Evolutionary conservation across 2,888 invertebrate species (phyloP).

Genomic region (Temnothorax ravouxi): DNA sequence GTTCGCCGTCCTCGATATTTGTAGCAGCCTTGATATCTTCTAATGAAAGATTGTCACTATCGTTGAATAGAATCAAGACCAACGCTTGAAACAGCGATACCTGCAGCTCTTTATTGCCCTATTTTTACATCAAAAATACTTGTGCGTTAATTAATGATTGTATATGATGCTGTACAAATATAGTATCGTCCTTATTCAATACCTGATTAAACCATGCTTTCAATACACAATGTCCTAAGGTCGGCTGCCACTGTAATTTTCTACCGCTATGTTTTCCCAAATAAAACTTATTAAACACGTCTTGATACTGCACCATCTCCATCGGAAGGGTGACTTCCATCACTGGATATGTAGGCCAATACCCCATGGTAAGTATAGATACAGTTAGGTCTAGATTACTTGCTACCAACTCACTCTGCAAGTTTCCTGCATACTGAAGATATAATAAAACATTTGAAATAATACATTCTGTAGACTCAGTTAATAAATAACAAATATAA

Average conservation of each 20-base stretch:
- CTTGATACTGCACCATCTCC: constrained; percentile 97
- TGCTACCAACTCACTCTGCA: constrained; percentile 86
- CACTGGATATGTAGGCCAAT: constrained; percentile 98
- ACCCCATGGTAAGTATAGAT: constrained; percentile 98
- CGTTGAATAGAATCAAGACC: constrained; percentile 97
- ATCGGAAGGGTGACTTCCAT: constrained; percentile 97
- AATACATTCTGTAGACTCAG: constrained; percentile 5
- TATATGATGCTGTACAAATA: constrained; percentile 8
- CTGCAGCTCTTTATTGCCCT: constrained; percentile 97
- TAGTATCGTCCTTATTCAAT: constrained; percentile 56
- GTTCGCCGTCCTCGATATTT: constrained; percentile 97
- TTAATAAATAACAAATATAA: constrained; percentile 7
- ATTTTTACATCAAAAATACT: constrained; percentile 71
- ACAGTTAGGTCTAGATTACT: constrained; percentile 95
- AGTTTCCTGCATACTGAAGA: constrained; percentile 86
- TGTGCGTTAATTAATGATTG: constrained; percentile 2
- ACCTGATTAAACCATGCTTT: constrained; percentile 95
- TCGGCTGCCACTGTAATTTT: constrained; percentile 99
- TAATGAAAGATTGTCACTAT: constrained; percentile 93
- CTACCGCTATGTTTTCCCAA: constrained; percentile 98
- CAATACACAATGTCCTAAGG: constrained; percentile 98
- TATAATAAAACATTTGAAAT: constrained; percentile 38
- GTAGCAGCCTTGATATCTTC: constrained; percentile 97
- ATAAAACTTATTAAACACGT: constrained; percentile 99
- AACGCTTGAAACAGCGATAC: constrained; percentile 99